A percentile compares a stretch with the other conserved stretches of the same genome.
phyloP scores from a whole-genome alignment of 2,113 vertebrate genomes.

The Heloderma charlesbogerti region DNA sequence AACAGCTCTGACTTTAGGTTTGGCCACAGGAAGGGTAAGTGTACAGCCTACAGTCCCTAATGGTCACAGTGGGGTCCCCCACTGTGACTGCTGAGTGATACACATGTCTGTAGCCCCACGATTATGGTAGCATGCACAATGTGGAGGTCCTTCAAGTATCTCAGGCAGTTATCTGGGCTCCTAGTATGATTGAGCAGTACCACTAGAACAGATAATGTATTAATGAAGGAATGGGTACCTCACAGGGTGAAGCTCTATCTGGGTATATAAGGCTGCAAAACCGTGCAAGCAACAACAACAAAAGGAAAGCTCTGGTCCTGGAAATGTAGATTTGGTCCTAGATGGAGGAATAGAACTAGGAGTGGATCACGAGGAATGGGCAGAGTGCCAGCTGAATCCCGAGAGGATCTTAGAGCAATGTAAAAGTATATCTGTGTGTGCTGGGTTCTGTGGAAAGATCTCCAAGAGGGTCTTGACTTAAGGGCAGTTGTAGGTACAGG shows the following conservation, averaged over 20 bases:
- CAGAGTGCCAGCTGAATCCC: not conserved
- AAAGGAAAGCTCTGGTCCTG: not conserved
- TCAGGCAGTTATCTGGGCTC: too few relatives aligned
- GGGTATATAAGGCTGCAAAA: not conserved
- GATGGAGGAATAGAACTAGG: not conserved
- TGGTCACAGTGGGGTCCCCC: too few relatives aligned
- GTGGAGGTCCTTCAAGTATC: too few relatives aligned
- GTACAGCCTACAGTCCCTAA: too few relatives aligned
- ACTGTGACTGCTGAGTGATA: too few relatives aligned
- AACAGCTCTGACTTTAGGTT: too few relatives aligned
- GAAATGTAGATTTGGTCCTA: too few relatives aligned
- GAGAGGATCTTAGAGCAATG: not conserved
- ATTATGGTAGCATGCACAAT: too few relatives aligned
- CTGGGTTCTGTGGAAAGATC: not conserved
- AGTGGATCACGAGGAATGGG: not conserved
- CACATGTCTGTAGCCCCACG: too few relatives aligned
- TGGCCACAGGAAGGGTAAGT: too few relatives aligned
- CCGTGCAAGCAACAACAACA: not conserved
- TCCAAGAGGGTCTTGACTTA: not conserved
- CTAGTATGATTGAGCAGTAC: too few relatives aligned
- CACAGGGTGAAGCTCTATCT: not conserved
- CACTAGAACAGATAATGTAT: not conserved
- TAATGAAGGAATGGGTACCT: not conserved
- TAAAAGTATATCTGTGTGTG: not conserved
- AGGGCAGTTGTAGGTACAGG: not conserved